Conservation (phyloP, 2,888 invertebrate species). For the Rhingia rostrata region DNA sequence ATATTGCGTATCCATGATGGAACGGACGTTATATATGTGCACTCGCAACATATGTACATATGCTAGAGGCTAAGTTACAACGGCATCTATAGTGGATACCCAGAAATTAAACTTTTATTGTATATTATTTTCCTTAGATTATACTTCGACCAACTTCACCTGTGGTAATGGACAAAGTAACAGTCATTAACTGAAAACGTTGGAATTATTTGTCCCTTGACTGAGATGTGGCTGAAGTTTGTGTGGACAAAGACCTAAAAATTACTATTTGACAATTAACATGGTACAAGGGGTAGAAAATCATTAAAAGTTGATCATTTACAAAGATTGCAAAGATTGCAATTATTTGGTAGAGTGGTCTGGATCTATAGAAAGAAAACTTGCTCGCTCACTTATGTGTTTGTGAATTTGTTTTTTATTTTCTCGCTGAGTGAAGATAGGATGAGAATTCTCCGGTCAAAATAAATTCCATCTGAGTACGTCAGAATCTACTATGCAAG, state of each 20-base stretch:
- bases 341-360: background rate
- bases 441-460: no score
- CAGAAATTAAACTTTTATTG: conserved; percentile 25
- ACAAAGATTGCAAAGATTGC: background rate
- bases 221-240: conserved; percentile 19
- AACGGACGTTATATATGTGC: no score
- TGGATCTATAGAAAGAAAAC: no score
- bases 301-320: conserved; percentile 27
- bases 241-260: conserved; percentile 18
- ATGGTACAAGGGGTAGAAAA: conserved; percentile 10
- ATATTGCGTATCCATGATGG: conserved; percentile 49
- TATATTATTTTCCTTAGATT: conserved; percentile 9
- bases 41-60: background rate
- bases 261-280: background rate
- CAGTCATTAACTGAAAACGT: conserved; percentile 43
- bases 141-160: conserved; percentile 43
- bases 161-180: conserved; percentile 27
- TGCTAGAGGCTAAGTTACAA: background rate
- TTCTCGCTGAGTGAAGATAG: no score
- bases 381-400: no score
- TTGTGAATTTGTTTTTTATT: no score
- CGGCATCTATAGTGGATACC: background rate
- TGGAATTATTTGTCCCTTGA: conserved; percentile 23
- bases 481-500: no score
- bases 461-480: no score